Evolutionary conservation across 2,113 vertebrate species (phyloP).

Genomic region (Notothenia coriiceps): DNA sequence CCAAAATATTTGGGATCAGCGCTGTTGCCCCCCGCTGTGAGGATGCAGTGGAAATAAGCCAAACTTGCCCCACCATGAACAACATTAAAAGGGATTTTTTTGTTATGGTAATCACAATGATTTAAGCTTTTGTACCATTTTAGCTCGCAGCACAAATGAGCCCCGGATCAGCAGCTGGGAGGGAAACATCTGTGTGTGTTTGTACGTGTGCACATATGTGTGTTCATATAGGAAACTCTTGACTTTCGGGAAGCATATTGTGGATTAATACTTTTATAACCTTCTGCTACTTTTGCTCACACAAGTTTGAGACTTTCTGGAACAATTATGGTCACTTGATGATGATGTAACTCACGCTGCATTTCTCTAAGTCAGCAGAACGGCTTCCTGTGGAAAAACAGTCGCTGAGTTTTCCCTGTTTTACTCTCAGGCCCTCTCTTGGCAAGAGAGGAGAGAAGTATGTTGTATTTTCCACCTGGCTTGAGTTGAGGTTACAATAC

Average conservation of each 20-base stretch:
- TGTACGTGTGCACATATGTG: not conserved
- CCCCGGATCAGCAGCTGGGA: not conserved
- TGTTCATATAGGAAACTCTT: not conserved
- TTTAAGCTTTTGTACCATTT: slow-evolving; percentile 15
- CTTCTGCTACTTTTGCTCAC: not conserved
- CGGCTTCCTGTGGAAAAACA: slow-evolving; percentile 58
- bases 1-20: not conserved
- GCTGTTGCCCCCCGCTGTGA: slow-evolving; percentile 7
- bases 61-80: not conserved
- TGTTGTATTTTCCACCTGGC: slow-evolving; percentile 54
- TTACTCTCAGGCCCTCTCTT: not conserved
- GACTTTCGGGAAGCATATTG: not conserved
- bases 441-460: slow-evolving; percentile 24
- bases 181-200: not conserved
- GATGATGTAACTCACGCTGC: slow-evolving; percentile 59
- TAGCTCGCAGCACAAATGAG: slow-evolving; percentile 5
- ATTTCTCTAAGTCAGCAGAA: slow-evolving; percentile 60
- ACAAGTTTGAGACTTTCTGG: slow-evolving; percentile 28
- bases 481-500: slow-evolving; percentile 34
- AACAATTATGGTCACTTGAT: slow-evolving; percentile 29
- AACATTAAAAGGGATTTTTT: not conserved
- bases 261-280: not conserved
- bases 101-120: slow-evolving; percentile 2
- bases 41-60: not conserved
- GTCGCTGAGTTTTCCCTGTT: slow-evolving; percentile 21